Evolutionary conservation across 2,797 vertebrate genomes (phyloP), one percentile per base, ranked within the genome.

Genomic region (Benthosema pterotum): DNA sequence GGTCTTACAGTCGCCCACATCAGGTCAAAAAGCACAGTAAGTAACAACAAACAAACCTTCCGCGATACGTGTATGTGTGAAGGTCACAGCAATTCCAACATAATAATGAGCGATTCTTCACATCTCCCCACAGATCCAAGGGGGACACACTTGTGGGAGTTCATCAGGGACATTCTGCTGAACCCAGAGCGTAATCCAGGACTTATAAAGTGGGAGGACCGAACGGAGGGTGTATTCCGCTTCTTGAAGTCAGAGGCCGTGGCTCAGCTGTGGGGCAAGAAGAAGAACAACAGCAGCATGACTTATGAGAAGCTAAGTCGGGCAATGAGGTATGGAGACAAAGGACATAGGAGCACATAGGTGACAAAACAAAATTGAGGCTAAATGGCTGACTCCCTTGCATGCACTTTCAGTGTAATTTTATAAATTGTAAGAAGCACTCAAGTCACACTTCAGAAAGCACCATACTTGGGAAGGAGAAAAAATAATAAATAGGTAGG

Each of bases 221-320:
- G 97, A 14, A 91, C 95, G 0, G 95, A 97, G 78, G 98, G 98
- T 0, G 89, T 99, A 53, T 99, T 99, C 78, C 94, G 97, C 68
- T 99, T 99, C 84, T 91, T 99, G 25, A 98, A 99, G 83, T 99
- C 97, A 0, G 97, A 99, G 75, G 97, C 97, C 0, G 98, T 99
- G 83, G 98, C 98, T 57, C 96, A 99, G 78, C 86, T 99, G 2
- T 99, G 98, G 97, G 98, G 98, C 14, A 98, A 96, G 85, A 99
- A 98, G 91, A 99, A 99, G 65, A 99, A 99, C 83, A 99, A 99
- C 86, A 98, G 93, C 84, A 99, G 96, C 83, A 99, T 99, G 98
- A 99, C 96, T 9, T 99, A 99, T 0, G 98, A 99, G 86, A 99
- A 99, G 72, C 95, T 99, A 71, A 99, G 98, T 83, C 93, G 98